Conservation (phyloP, 2,888 invertebrate genomes). For the Gnatocerus cornutus region DNA sequence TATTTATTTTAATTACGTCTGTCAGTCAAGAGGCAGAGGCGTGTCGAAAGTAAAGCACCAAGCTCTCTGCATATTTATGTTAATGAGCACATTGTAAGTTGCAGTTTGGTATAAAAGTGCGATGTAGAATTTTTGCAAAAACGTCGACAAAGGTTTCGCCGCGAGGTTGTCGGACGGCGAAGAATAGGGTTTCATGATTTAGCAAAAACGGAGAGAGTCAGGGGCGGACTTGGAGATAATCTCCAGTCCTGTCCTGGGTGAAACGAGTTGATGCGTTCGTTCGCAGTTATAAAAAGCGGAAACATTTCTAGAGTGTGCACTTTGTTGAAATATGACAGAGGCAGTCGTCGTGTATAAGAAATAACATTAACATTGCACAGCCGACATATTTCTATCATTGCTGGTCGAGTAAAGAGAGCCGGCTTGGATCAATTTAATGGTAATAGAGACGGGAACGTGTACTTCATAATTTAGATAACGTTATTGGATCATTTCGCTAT, state of each 20-base stretch:
- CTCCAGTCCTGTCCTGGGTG: not conserved
- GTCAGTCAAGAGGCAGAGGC: slow-evolving; percentile 57
- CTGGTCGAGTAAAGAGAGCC: slow-evolving; percentile 53
- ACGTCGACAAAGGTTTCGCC: slow-evolving; percentile 33
- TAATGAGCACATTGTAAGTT: slow-evolving; percentile 58
- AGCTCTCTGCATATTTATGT: slow-evolving; percentile 56
- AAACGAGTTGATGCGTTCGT: slow-evolving; percentile 10
- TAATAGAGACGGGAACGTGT: slow-evolving; percentile 60
- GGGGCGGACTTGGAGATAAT: slow-evolving; percentile 5
- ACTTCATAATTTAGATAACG: slow-evolving; percentile 61
- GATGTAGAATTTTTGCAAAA: slow-evolving; percentile 21
- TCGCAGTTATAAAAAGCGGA: slow-evolving; percentile 55
- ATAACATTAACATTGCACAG: slow-evolving; percentile 50
- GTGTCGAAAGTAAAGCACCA: slow-evolving; percentile 57
- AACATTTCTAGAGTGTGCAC: slow-evolving; percentile 49
- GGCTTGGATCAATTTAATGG: slow-evolving; percentile 58
- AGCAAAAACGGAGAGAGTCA: slow-evolving; percentile 26
- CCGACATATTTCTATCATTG: slow-evolving; percentile 51
- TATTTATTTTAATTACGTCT: slow-evolving; percentile 59
- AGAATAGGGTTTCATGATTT: slow-evolving; percentile 45
- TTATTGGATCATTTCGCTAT: slow-evolving; percentile 53
- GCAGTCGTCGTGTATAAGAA: slow-evolving; percentile 45
- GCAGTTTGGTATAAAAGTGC: slow-evolving; percentile 37
- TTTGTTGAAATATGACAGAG: slow-evolving; percentile 53
- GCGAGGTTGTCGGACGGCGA: slow-evolving; percentile 42